These are phyloP conservation scores for Eurystomus glaucurus DNA, from an alignment of 2,797 vertebrate genomes.

Conservation along the genomic window DNA sequence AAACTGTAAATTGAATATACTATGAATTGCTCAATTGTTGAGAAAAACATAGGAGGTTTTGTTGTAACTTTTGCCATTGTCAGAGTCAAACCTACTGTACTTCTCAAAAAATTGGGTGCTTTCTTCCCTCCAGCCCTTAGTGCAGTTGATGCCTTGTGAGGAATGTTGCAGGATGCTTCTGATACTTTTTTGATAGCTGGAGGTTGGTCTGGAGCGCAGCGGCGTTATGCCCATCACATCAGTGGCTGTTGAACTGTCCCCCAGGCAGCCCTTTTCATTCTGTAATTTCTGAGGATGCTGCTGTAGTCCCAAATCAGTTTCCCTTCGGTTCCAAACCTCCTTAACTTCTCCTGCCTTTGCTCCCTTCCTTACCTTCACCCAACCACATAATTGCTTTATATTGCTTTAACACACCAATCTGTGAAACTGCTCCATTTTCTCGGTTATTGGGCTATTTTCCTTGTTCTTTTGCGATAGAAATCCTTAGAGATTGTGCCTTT, in stretches of 20 bases:
- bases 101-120: not conserved
- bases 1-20: not conserved
- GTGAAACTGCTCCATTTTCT: slow-evolving; percentile 66
- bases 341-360: slow-evolving; percentile 51
- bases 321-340: slow-evolving; percentile 43
- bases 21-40: slow-evolving; percentile 29
- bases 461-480: slow-evolving; percentile 41
- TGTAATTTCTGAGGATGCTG: slow-evolving; percentile 18
- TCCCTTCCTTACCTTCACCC: slow-evolving; percentile 72
- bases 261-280: not conserved
- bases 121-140: not conserved
- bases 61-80: not conserved
- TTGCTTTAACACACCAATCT: slow-evolving; percentile 66
- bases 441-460: slow-evolving; percentile 60
- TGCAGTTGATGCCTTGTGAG: not conserved
- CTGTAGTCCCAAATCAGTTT: slow-evolving; percentile 54
- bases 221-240: not conserved
- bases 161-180: not conserved
- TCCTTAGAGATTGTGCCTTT: slow-evolving; percentile 61
- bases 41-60: not conserved
- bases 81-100: not conserved
- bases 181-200: not conserved
- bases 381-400: slow-evolving; percentile 76
- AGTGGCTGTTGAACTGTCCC: not conserved
- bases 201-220: not conserved